Evolutionary conservation across 2,888 invertebrate genomes (phyloP), one percentile per base, ranked within the genome.

Genomic region (Bhutanitis thaidina): DNA sequence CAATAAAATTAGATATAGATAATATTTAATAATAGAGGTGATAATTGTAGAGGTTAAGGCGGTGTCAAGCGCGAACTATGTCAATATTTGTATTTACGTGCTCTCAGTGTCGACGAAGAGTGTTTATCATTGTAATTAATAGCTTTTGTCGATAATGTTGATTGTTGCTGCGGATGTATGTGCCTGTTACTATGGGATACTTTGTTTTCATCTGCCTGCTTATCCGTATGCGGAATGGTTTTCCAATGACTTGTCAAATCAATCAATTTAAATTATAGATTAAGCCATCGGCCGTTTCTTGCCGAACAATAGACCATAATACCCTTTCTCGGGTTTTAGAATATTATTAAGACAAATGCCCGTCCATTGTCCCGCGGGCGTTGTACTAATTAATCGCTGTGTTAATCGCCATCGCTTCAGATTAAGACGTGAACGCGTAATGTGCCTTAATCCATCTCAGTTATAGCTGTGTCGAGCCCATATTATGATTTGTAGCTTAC

Each of bases 341-440:
- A 55, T 68, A 70, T 69, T 67, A 70, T 68, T 69, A 77, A 74
- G 72, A 72, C 71, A 67, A 71, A 78, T 75, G 68, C 55, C 55
- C 41, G 54, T 49, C 65, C 67, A 78, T 85, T 86, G 84, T 86
- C 75, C 73, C 68, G 59, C 65, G 63, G 76, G 73, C 75, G 63
- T 56, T 60, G 65, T 63, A 71, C 76, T 83, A 86, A 87, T 87
- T 86, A 86, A 80, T 77, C 76, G 70, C 61, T 61, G 57, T 68
- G 69, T 77, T 85, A 85, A 86, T 86, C 81, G 77, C 72, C 71
- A 57, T 60, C 62, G 65, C 64, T 60, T 61, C 67, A 74, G 81
- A 87, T 87, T 86, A 84, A 87, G 84, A 80, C 71, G 77, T 77
- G 74, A 74, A 69, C 68, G 64, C 67, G 71, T 87, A 86, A 87